Percentiles rank a stretch among this genome's conserved stretches.
Conservation (phyloP, 2,113 vertebrate species). For the Chlorodrepanis virens region DNA sequence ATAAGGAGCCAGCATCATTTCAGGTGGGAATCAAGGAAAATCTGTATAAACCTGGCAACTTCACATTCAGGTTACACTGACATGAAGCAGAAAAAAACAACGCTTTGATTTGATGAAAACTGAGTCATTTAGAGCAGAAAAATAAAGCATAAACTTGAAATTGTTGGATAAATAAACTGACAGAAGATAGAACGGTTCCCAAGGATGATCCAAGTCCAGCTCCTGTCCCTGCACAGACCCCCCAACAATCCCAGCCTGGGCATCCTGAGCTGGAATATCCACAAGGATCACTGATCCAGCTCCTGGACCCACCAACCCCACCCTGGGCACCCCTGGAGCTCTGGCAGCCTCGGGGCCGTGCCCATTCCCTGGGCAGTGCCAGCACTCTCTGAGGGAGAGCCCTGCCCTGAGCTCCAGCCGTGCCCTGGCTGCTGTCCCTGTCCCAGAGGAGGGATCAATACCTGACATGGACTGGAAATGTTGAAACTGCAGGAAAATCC, state of each 20-base stretch:
- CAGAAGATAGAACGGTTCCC: accelerated
- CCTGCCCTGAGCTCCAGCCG: neutral
- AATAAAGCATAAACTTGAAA: neutral
- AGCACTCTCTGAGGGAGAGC: neutral
- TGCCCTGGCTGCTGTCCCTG: neutral
- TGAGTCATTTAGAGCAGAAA: neutral
- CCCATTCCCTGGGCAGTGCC: neutral
- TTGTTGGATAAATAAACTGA: neutral
- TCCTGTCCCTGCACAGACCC: neutral
- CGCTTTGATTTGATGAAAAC: accelerated
- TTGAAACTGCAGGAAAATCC: neutral
- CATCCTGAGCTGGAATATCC: no score
- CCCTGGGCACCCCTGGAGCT: neutral
- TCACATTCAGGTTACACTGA: neutral
- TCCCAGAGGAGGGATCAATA: neutral
- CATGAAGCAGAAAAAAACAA: neutral
- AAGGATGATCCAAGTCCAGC: accelerated
- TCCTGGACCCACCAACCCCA: neutral
- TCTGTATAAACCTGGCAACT: neutral
- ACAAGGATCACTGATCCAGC: no score
- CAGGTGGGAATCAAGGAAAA: neutral
- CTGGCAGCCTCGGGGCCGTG: neutral
- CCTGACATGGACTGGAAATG: accelerated
- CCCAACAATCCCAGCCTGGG: neutral
- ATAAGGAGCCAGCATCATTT: neutral